A percentile compares a stretch with the other conserved stretches of the same genome.
phyloP scores from a whole-genome alignment of 2,113 vertebrate genomes.

The Sturnus vulgaris region DNA sequence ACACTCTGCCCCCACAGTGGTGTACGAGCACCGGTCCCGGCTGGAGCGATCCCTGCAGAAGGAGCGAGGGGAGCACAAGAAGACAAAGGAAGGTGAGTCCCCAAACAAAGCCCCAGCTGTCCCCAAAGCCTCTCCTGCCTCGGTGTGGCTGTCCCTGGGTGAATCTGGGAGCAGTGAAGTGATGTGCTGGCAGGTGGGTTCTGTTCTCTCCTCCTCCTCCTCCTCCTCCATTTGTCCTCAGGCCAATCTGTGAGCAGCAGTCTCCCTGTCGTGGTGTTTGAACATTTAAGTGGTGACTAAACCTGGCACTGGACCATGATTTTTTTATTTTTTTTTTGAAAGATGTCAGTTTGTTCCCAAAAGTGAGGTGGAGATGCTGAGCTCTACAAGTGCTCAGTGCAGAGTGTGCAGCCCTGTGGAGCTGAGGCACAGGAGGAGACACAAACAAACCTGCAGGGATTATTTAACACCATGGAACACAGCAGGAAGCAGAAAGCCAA shows the following conservation, averaged over 20 bases:
- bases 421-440: not conserved
- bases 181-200: not conserved
- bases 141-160: not conserved
- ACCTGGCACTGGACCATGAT: not conserved
- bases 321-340: not conserved
- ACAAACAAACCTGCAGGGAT: not conserved
- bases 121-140: not conserved
- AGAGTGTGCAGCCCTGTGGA: too few relatives aligned
- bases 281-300: not conserved
- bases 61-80: conserved; percentile 75
- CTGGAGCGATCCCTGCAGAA: conserved; percentile 75
- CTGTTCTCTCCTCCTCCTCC: not conserved
- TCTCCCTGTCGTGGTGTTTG: not conserved
- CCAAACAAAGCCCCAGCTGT: not conserved
- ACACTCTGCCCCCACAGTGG: conserved; percentile 40
- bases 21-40: conserved; percentile 75
- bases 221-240: rapidly evolving
- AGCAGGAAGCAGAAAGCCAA: not conserved
- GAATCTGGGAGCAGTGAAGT: not conserved
- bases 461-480: not conserved
- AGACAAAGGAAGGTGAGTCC: conserved; percentile 74
- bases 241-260: not conserved
- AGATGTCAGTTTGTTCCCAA: not conserved
- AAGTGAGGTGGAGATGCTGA: not conserved
- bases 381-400: not conserved